phyloP scores from a whole-genome alignment of 2,888 invertebrate species.

The Stramonita haemastoma region DNA sequence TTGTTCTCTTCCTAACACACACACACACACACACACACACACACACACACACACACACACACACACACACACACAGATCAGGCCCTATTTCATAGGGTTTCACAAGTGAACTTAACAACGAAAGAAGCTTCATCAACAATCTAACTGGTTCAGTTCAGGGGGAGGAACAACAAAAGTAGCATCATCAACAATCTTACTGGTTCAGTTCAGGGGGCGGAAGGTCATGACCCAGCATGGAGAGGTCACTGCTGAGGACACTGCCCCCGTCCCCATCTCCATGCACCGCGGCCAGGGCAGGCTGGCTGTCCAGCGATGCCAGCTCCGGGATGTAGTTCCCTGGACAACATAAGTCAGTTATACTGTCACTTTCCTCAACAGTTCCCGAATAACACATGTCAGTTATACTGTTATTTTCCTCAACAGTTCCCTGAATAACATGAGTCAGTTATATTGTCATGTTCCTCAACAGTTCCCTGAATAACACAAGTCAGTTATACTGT shows the following conservation, averaged over 20 bases:
- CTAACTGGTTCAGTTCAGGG: slow-evolving; percentile 43
- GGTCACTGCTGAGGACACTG: slow-evolving; percentile 66
- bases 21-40: no score
- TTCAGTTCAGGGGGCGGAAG: slow-evolving; percentile 47
- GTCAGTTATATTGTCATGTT: no score
- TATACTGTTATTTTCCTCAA: no score
- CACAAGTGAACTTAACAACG: no score
- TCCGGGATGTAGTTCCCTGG: slow-evolving; percentile 69
- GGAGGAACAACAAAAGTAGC: slow-evolving; percentile 39
- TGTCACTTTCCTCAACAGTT: no score
- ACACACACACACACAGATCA: no score
- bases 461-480: slow-evolving; percentile 55
- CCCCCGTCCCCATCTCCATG: slow-evolving; percentile 57
- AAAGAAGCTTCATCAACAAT: no score
- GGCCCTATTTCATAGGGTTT: no score
- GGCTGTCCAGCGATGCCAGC: slow-evolving; percentile 41
- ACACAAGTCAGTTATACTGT: no score
- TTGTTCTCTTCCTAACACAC: no score
- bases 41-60: no score
- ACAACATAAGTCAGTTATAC: neutral
- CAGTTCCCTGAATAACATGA: slow-evolving; percentile 59
- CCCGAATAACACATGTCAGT: no score
- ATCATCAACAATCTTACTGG: slow-evolving; percentile 33
- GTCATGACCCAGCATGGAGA: slow-evolving; percentile 62
- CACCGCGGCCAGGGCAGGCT: neutral